Conservation (phyloP, 1,140 invertebrate species). For the Amyelois transitella region DNA sequence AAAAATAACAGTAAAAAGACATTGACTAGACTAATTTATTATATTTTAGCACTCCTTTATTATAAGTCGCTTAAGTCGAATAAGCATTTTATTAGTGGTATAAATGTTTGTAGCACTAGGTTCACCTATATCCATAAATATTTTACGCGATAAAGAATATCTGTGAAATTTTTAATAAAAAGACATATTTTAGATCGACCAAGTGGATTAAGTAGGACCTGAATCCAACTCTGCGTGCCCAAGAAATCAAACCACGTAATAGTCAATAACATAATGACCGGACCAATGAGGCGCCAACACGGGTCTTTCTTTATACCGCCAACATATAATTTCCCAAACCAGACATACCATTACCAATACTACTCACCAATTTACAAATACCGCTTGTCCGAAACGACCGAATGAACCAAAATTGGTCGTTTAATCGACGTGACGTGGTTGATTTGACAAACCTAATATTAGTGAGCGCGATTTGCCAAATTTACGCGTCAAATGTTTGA, state of each 20-base stretch:
- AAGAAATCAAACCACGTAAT: constrained; percentile 26
- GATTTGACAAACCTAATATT: constrained; percentile 15
- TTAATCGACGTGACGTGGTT: constrained; percentile 8
- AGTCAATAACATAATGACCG: constrained; percentile 41
- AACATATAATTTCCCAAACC: constrained; percentile 56
- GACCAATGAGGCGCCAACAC: constrained; percentile 50
- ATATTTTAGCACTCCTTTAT: too few relatives aligned
- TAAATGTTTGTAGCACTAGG: too few relatives aligned
- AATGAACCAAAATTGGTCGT: constrained; percentile 10
- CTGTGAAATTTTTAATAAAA: too few relatives aligned
- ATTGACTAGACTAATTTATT: too few relatives aligned
- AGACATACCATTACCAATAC: constrained; percentile 37
- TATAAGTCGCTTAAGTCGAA: too few relatives aligned
- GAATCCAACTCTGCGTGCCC: constrained; percentile 15
- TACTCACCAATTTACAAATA: constrained; percentile 20
- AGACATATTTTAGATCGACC: too few relatives aligned
- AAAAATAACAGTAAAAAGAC: too few relatives aligned
- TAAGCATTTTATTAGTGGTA: too few relatives aligned
- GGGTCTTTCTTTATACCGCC: constrained; percentile 37
- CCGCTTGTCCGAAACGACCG: too few relatives aligned
- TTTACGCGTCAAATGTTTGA: constrained; percentile 35
- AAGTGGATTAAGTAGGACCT: too few relatives aligned
- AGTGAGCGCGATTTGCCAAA: constrained; percentile 28
- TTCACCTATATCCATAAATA: too few relatives aligned
- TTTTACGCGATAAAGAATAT: too few relatives aligned